These are phyloP conservation scores for Trididemnum clinides DNA, from an alignment of 23 tunicate genomes.

Conservation along the genomic window DNA sequence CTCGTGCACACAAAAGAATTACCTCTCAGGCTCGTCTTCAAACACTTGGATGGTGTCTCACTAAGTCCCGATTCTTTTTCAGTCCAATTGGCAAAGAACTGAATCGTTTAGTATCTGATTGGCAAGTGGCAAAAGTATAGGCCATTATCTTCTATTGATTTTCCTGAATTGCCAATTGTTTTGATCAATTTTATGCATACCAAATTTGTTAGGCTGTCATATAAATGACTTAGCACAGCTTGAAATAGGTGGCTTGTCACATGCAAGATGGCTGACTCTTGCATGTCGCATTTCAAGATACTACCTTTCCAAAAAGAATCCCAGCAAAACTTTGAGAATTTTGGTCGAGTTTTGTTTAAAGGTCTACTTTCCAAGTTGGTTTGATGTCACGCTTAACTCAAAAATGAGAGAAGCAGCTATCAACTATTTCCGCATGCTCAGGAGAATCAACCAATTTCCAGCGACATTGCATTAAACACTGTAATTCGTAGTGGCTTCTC, in stretches of 20 bases:
- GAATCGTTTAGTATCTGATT: constrained; percentile 34
- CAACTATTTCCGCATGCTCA: constrained; percentile 17
- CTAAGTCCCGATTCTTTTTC: constrained; percentile 31
- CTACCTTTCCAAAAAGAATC: neutral
- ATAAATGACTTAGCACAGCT: too few relatives aligned
- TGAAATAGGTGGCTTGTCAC: too few relatives aligned
- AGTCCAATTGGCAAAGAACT: constrained; percentile 29
- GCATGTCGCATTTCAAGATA: constrained; percentile 25
- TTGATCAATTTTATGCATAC: too few relatives aligned
- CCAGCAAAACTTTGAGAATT: constrained; percentile 1
- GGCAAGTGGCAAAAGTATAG: constrained; percentile 20
- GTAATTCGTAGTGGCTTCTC: too few relatives aligned
- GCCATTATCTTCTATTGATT: neutral
- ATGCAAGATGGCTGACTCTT: too few relatives aligned
- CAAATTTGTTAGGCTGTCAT: too few relatives aligned
- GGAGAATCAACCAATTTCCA: constrained; percentile 7
- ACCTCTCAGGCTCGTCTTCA: constrained; percentile 32
- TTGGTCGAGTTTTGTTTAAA: neutral
- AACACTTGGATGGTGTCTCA: constrained; percentile 19
- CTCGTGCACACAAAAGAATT: constrained; percentile 19
- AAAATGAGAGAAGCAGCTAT: neutral
- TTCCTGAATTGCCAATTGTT: too few relatives aligned
- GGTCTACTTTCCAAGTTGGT: constrained; percentile 40
- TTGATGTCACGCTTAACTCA: constrained; percentile 16
- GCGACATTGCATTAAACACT: too few relatives aligned